These are phyloP conservation scores for Rotaria sp. DNA, from an alignment of 2,888 invertebrate genomes.

Conservation along the genomic window DNA sequence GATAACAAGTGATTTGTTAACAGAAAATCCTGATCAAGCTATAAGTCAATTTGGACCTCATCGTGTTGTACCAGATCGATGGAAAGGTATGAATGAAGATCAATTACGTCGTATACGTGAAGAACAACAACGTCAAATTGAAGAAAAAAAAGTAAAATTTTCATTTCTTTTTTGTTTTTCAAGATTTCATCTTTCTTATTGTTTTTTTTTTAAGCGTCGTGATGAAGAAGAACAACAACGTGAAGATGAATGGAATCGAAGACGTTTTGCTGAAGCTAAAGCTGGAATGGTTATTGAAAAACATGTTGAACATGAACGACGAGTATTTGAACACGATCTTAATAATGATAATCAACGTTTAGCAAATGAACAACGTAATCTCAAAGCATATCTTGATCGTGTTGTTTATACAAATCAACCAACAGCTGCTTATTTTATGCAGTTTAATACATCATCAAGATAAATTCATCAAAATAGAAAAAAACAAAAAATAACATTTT, in stretches of 20 bases:
- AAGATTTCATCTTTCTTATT: not conserved
- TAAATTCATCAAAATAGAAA: constrained; percentile 56
- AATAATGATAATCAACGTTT: constrained; percentile 69
- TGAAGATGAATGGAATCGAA: constrained; percentile 68
- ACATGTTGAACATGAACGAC: constrained; percentile 63
- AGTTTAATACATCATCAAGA: constrained; percentile 78
- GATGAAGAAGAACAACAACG: constrained; percentile 63
- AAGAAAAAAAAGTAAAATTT: constrained; percentile 65
- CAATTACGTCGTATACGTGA: constrained; percentile 70
- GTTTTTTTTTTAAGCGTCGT: constrained; percentile 43
- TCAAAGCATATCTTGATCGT: constrained; percentile 66
- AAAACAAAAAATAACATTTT: not conserved
- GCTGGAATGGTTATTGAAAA: constrained; percentile 65
- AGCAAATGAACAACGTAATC: constrained; percentile 69
- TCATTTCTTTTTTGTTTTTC: constrained; percentile 47
- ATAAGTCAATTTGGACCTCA: constrained; percentile 69
- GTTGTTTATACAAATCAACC: constrained; percentile 71
- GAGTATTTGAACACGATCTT: constrained; percentile 62
- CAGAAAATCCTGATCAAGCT: constrained; percentile 69
- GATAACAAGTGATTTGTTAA: constrained; percentile 63
- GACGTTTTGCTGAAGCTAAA: constrained; percentile 63
- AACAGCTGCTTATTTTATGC: constrained; percentile 73
- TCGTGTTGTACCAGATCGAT: constrained; percentile 57
- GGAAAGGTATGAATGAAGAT: constrained; percentile 74
- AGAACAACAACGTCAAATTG: constrained; percentile 61